Base-by-base conservation (phyloP, 2,888 invertebrate species). In the Mythimna ferrago region DNA sequence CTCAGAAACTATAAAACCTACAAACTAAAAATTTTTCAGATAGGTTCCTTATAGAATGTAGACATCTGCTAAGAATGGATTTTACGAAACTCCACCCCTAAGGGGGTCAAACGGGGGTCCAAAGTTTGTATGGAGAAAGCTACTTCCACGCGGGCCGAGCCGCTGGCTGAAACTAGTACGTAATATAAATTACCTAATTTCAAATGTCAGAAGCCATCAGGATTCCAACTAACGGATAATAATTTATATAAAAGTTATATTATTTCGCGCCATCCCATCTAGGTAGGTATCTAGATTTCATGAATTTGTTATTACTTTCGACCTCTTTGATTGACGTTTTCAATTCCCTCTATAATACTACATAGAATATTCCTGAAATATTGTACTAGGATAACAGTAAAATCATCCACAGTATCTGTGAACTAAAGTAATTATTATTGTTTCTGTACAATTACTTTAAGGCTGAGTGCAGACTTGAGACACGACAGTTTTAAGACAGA, bases 301-400 rank as follows among this genome's bases (percentile, higher is more conserved):
- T 65, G 61, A 80, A 66, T 66, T 62, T 63, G 14, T 63, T 63
- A 74, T 73, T 14, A 64, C 26, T 32, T 48, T 54, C n/a, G 21
- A 64, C 48, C 58, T 75, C 16, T 56, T 57, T 51, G 66, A 76
- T n/a, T 71, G 35, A 26, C 38, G 61, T n/a, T 41, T 26, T 54
- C 51, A 63, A 7, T 71, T 60, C 51, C 61, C 48, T 21, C 2
- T 38, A 44, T 21, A 35, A 48, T 44, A 32, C 38, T 44, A 53
- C 16, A 53, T 53, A 26, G 6, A 41, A 68, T 38, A 41, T 74
- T 67, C 11, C 0, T 2, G 6, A 14, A 60, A 21, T 60, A 53
- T 71, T 48, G 3, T 44, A 16, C 48, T 48, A 48, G 48, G 48
- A 16, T 19, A 48, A 19, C 48, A 48, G 48, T 48, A 48, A 48